Base-by-base conservation (phyloP, 2,888 invertebrate species). In the Uloborus plumipes region DNA sequence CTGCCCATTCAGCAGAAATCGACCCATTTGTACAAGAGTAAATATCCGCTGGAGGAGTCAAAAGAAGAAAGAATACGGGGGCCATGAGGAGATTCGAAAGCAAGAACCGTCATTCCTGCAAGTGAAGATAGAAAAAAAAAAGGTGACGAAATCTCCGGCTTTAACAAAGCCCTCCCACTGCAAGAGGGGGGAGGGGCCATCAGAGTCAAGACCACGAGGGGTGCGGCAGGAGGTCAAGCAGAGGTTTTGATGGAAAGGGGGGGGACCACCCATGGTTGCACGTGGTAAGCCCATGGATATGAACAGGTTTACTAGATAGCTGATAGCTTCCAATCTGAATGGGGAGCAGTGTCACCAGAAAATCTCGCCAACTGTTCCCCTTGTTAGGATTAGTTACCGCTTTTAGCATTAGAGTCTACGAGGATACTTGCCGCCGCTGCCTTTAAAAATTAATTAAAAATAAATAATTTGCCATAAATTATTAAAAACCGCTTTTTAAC, bases 201-300 rank as follows among this genome's bases (percentile, higher is more conserved):
- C 51, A 26, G n/a, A 26, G 47, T 20, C 39, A 22, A 50, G 39
- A 76, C 72, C 47, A 55, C 20, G 39, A 39, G 55, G 55, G 50
- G 61, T 50, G 71, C 49, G 72, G 65, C 20, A 59, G 59, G 65
- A 78, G 78, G 78, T 78, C 78, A 78, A 72, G 59, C 49, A 26
- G 67, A 67, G 70, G 62, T 50, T 55, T 39, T 16, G 20, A 26
- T 22, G 31, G 50, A 67, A 74, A n/a, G n/a, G 50, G 50, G 73
- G 67, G 61, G 64, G 80, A 74, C 80, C 80, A 80, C 80, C 80
- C 80, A 80, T 79, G 79, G 79, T 39, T 74, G 69, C 69, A 73
- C 73, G 73, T 73, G 73, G 80, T 75, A 61, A 18, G 39, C 64
- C n/a, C n/a, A n/a, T n/a, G n/a, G n/a, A n/a, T n/a, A n/a, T n/a